A percentile compares a stretch with the other conserved stretches of the same genome.
Conservation (phyloP, 2,113 vertebrate species). For the Caretta caretta region DNA sequence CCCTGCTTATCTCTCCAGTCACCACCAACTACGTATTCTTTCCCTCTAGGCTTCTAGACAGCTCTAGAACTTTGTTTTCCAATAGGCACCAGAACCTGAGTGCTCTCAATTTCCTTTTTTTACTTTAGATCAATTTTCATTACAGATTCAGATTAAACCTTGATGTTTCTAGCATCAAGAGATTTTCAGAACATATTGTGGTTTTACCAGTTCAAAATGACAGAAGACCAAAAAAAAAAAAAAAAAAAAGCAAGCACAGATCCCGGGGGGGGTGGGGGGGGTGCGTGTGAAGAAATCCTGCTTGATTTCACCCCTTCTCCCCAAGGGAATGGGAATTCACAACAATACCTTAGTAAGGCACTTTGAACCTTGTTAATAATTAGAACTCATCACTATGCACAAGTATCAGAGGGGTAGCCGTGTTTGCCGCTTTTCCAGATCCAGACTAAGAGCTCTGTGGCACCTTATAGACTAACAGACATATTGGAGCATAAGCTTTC, state of each 20-base stretch:
- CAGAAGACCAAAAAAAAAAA: rapidly evolving
- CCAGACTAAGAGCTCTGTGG: too few species aligned
- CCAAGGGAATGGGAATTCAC: not conserved
- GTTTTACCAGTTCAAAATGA: not conserved
- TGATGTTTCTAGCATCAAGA: not conserved
- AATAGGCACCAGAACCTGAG: not conserved
- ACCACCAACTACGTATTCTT: not conserved
- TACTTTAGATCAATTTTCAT: not conserved
- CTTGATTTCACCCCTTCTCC: too few species aligned
- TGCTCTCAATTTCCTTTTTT: not conserved
- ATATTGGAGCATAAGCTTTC: too few species aligned
- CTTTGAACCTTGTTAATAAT: not conserved
- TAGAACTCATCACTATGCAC: not conserved
- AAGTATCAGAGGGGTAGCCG: not conserved
- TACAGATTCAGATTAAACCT: not conserved
- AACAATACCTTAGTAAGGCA: not conserved
- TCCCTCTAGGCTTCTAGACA: not conserved
- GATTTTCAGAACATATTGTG: not conserved
- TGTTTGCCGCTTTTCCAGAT: too few species aligned
- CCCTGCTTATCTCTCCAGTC: not conserved
- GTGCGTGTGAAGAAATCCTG: too few species aligned
- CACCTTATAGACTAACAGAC: too few species aligned
- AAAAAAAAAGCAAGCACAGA: not conserved
- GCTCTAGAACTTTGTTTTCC: not conserved
- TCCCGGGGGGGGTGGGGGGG: not conserved